Conservation (phyloP, 2,888 invertebrate genomes). For the Drosophila barbarae region DNA sequence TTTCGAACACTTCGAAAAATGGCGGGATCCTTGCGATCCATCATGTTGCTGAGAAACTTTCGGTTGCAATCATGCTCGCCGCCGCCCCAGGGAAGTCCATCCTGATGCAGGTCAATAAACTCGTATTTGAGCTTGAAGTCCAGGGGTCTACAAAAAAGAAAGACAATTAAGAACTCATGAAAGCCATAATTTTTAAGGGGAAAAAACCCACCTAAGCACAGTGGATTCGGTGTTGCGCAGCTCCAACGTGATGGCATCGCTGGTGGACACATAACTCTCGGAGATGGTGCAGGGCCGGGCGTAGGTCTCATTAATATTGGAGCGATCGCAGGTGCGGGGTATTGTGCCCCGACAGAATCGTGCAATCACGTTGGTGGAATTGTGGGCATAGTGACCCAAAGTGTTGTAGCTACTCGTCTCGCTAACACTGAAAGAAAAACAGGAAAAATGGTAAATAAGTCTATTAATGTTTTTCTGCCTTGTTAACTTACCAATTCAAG, state of each 20-base stretch:
- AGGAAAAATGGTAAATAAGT: neutral
- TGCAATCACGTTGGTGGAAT: conserved; percentile 87
- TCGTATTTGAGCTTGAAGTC: conserved; percentile 92
- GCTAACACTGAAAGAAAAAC: conserved; percentile 35
- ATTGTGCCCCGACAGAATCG: conserved; percentile 90
- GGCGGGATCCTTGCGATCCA: conserved; percentile 83
- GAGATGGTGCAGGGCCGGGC: conserved; percentile 89
- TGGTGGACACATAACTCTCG: conserved; percentile 91
- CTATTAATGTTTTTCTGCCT: fast-evolving
- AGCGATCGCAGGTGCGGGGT: conserved; percentile 91
- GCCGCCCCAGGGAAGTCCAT: conserved; percentile 89
- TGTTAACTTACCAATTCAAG: conserved; percentile 85
- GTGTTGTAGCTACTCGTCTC: conserved; percentile 54
- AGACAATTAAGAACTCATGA: neutral
- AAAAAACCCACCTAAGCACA: conserved; percentile 85
- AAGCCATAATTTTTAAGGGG: too few relatives aligned
- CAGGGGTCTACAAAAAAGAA: conserved; percentile 83
- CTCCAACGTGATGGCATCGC: conserved; percentile 89
- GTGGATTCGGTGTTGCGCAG: conserved; percentile 90
- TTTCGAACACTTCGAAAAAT: conserved; percentile 90
- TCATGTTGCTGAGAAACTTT: conserved; percentile 85
- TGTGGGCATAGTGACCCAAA: conserved; percentile 82
- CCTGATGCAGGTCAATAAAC: conserved; percentile 92
- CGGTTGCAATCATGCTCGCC: conserved; percentile 86
- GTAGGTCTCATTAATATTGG: conserved; percentile 82